Conservation (phyloP, 2,888 invertebrate genomes). For the Bimastos eiseni region DNA sequence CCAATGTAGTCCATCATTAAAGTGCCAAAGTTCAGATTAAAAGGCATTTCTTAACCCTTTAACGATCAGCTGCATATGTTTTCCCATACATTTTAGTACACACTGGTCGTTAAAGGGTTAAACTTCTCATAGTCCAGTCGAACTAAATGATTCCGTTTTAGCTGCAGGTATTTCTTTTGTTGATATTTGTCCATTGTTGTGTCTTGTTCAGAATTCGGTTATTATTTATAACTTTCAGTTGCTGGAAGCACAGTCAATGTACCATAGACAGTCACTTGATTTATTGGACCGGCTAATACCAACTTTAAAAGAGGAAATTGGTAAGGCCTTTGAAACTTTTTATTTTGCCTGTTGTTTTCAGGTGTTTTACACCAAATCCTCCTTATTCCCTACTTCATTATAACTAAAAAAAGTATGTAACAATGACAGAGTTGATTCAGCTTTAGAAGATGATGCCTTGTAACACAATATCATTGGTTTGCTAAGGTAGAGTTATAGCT, state of each 20-base stretch:
- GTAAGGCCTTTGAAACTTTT: conserved; percentile 66
- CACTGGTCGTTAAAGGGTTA: no score
- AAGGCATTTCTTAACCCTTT: not conserved
- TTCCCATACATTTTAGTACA: no score
- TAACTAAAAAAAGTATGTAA: not conserved
- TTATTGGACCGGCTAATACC: conserved; percentile 79
- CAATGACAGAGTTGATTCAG: not conserved
- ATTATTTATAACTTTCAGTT: conserved; percentile 65
- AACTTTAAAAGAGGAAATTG: conserved; percentile 76
- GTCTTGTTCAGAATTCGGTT: not conserved
- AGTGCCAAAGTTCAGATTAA: not conserved
- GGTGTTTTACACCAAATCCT: not conserved
- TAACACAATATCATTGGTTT: not conserved
- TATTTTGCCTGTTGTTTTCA: not conserved
- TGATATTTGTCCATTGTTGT: not conserved
- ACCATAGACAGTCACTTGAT: conserved; percentile 80
- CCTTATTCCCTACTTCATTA: not conserved
- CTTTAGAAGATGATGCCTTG: not conserved
- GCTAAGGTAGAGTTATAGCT: not conserved
- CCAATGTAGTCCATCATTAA: not conserved
- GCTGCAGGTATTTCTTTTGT: not conserved
- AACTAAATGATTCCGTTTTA: not conserved
- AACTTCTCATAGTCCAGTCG: no score
- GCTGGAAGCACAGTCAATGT: conserved; percentile 82
- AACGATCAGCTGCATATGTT: no score